Evolutionary conservation across 2,888 invertebrate species (phyloP).

Genomic region (Xylophagus ater): DNA sequence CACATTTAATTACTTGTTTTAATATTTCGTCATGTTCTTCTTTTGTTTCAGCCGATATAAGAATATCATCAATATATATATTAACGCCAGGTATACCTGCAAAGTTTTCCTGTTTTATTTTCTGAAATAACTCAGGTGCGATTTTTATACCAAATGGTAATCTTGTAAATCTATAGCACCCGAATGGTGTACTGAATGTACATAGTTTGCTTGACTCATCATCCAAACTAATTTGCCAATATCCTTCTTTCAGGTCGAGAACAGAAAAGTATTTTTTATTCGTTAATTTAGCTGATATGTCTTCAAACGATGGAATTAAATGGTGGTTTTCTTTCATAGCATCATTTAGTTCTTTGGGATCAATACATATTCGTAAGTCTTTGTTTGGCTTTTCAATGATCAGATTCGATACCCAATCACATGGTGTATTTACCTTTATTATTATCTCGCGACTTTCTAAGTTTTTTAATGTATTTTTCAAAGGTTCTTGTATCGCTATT

Average conservation of each 20-base stretch:
- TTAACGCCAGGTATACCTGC: too few relatives aligned
- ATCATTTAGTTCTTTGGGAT: too few relatives aligned
- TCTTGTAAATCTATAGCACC: too few relatives aligned
- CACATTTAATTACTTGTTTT: too few relatives aligned
- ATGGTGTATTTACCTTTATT: not conserved
- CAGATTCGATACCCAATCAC: slow-evolving; percentile 3
- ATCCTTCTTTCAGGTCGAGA: too few relatives aligned
- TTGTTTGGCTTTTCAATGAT: slow-evolving; percentile 7
- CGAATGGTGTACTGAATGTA: slow-evolving; percentile 16
- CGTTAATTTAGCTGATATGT: slow-evolving; percentile 1
- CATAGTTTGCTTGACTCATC: slow-evolving; percentile 1
- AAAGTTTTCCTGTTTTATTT: not conserved
- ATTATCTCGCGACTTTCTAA: not conserved
- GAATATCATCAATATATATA: too few relatives aligned
- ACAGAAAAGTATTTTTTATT: slow-evolving; percentile 1
- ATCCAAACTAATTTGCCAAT: not conserved
- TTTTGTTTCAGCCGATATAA: too few relatives aligned
- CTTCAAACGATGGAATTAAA: not conserved
- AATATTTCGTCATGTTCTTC: too few relatives aligned
- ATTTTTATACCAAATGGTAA: slow-evolving; percentile 4
- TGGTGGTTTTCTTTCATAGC: too few relatives aligned
- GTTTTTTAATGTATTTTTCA: slow-evolving; percentile 3
- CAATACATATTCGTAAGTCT: too few relatives aligned
- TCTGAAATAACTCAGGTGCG: not conserved
- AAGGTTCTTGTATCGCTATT: too few relatives aligned